Base-by-base conservation (phyloP, 1,140 invertebrate species). In the Zaprionus camerounensis region DNA sequence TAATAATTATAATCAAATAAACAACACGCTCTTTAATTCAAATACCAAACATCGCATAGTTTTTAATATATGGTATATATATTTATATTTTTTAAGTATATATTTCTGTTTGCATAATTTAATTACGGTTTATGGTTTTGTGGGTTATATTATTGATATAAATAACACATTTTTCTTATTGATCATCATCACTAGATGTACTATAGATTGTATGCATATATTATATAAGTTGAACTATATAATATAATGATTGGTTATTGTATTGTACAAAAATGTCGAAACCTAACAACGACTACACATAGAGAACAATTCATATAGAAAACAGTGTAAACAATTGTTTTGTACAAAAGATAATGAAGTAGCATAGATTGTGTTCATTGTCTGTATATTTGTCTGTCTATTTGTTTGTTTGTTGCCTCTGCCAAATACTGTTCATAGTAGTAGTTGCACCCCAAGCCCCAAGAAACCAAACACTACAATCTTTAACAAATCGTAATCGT, bases 241-340 rank as follows among this genome's bases (percentile, higher is more conserved):
- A 44, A 65, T 58, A 71, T 65, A 65, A 71, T 76, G 59, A 53
- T 71, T 31, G 72, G 71, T 78, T 76, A 61, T 68, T 80, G 76
- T 81, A 77, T 38, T 51, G 20, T 51, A 51, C 71, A 78, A 74
- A 73, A 68, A 78, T n/a, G n/a, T 80, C 67, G 77, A 88, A 78
- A 86, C 82, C 65, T 64, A 83, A 57, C 76, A 74, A 78, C 75
- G 72, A 76, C 84, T 88, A 87, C 83, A 81, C 84, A 87, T 87
- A 81, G 81, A 87, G 84, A 87, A 87, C 83, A 87, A 75, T 81
- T 57, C 31, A 49, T 72, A 64, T 65, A 57, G 77, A 76, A 75
- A 73, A 76, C 62, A 76, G 68, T 71, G 56, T 80, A 76, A 79
- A 72, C 77, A 68, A 76, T 79, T 76, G 75, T 86, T 56, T n/a